Conservation (phyloP, 1,140 invertebrate genomes). For the Trypoxylus dichotomus region DNA sequence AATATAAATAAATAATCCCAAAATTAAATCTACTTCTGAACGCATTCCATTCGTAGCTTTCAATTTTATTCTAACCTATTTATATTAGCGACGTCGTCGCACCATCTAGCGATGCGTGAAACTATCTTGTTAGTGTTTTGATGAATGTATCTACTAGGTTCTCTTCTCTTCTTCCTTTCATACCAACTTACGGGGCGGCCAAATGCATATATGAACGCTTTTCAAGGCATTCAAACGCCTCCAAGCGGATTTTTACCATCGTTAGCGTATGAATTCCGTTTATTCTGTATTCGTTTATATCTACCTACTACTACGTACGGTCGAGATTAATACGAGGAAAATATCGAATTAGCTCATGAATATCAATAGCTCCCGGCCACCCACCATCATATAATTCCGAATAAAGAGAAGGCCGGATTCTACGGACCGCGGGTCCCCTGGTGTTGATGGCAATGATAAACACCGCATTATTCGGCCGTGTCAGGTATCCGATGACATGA, state of each 20-base stretch:
- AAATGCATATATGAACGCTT: not conserved
- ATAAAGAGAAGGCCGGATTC: slow-evolving; percentile 44
- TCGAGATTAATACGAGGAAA: not conserved
- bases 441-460: slow-evolving; percentile 55
- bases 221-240: not conserved
- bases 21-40: no score
- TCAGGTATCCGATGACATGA: slow-evolving; percentile 56
- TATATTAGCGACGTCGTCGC: not conserved
- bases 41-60: no score
- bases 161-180: not conserved
- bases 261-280: not conserved
- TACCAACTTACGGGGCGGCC: not conserved
- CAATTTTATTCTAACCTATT: no score
- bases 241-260: not conserved
- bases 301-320: not conserved
- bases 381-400: slow-evolving; percentile 29
- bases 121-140: not conserved
- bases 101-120: not conserved
- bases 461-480: slow-evolving; percentile 52
- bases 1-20: no score
- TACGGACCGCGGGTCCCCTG: slow-evolving; percentile 43
- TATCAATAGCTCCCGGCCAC: slow-evolving; percentile 29
- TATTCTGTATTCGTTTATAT: not conserved
- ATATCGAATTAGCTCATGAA: slow-evolving; percentile 26
- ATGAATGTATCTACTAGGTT: not conserved